A percentile compares a stretch with the other conserved stretches of the same genome.
Conservation (phyloP, 2,797 vertebrate genomes). For the Siniperca undulata region DNA sequence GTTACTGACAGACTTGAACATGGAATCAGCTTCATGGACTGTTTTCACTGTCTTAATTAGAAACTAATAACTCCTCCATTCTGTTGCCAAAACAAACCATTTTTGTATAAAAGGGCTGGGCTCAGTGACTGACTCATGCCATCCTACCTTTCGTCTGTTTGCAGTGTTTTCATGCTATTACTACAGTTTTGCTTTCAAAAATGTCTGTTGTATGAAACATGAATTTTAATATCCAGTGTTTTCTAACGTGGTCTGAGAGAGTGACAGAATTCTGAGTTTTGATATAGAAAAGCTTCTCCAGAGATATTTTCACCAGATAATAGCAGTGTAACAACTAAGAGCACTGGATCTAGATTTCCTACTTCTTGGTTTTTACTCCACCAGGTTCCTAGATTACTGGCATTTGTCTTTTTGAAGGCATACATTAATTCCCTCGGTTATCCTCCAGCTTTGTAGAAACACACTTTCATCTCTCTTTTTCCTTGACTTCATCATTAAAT, state of each 20-base stretch:
- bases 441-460: conserved; percentile 38
- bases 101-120: conserved; percentile 38
- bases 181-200: conserved; percentile 7
- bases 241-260: conserved; percentile 13
- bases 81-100: conserved; percentile 61
- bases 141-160: conserved; percentile 46
- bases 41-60: conserved; percentile 51
- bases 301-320: conserved; percentile 28
- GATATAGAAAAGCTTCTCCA: conserved; percentile 6
- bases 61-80: conserved; percentile 43
- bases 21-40: conserved; percentile 13
- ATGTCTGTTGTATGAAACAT: not conserved
- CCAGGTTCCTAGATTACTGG: conserved; percentile 32
- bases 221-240: conserved; percentile 21
- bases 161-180: conserved; percentile 13
- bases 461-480: conserved; percentile 35
- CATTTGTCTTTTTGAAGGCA: conserved; percentile 42
- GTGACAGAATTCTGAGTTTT: not conserved
- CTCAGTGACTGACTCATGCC: conserved; percentile 45
- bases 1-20: conserved; percentile 29
- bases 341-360: not conserved
- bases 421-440: conserved; percentile 43
- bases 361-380: conserved; percentile 16
- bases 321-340: not conserved
- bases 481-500: conserved; percentile 53